Conservation (phyloP, 1,140 invertebrate genomes). For the Brachionus paranguensis region DNA sequence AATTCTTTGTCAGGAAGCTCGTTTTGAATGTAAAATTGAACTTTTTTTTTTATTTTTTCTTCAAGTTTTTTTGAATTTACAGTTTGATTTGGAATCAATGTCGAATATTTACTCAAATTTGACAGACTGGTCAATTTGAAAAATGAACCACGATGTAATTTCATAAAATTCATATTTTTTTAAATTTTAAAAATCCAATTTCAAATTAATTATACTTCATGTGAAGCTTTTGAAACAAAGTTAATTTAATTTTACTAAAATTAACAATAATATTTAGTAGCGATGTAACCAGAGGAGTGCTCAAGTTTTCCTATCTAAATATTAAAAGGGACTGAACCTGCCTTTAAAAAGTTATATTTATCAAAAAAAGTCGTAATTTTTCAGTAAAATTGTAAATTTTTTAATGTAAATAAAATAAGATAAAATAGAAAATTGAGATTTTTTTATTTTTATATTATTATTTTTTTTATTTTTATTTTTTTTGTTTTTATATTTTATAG, state of each 20-base stretch:
- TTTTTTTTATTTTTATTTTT: no score
- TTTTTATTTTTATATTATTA: no score
- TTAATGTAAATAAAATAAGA: no score
- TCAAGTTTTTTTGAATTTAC: not conserved
- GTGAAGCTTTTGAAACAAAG: not conserved
- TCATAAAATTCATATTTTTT: not conserved
- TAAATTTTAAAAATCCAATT: not conserved
- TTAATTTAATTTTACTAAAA: not conserved
- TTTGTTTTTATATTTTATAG: no score
- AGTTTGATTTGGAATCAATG: not conserved
- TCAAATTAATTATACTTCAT: not conserved
- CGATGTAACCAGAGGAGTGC: no score
- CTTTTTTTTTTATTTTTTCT: constrained; percentile 10
- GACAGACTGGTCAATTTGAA: not conserved
- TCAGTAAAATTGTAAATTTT: no score
- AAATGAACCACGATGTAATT: not conserved
- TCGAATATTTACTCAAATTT: not conserved
- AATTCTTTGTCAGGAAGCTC: not conserved
- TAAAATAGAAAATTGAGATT: no score
- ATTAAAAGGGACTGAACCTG: no score
- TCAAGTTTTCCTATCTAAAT: no score
- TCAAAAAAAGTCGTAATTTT: no score
- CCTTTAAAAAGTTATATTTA: no score
- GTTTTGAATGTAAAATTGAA: constrained; percentile 1
- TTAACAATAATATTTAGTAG: no score